phyloP scores from a whole-genome alignment of 2,113 vertebrate genomes.

The Alethe diademata region DNA sequence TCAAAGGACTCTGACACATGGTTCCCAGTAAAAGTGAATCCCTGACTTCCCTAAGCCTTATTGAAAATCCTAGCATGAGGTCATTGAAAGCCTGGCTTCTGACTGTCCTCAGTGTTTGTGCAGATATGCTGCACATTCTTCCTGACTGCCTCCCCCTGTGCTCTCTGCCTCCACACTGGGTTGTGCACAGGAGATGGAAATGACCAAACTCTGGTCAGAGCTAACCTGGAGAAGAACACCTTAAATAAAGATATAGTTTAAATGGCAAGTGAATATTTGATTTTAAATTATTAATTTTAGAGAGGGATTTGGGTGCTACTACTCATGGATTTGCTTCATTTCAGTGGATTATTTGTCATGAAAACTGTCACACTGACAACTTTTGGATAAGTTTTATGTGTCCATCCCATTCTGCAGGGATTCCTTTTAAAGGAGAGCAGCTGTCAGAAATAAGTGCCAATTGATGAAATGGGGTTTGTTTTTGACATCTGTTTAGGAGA shows the following conservation, averaged over 20 bases:
- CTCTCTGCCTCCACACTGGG: neutral
- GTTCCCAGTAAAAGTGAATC: neutral
- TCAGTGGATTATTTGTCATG: neutral
- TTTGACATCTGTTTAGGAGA: neutral
- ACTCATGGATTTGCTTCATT: neutral
- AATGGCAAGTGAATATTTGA: neutral
- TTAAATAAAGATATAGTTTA: neutral
- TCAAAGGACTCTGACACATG: neutral
- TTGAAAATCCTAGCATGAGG: neutral
- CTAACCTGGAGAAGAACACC: neutral
- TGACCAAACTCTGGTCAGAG: neutral
- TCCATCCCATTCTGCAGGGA: neutral
- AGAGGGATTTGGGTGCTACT: neutral
- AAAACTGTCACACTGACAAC: neutral
- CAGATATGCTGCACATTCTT: rapidly evolving
- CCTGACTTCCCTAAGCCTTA: neutral
- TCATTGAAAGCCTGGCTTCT: neutral
- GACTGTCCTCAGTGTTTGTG: neutral
- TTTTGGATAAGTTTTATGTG: neutral
- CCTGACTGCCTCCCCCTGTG: neutral
- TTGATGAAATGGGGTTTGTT: neutral
- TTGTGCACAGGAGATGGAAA: neutral
- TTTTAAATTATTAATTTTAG: neutral
- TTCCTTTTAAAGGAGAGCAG: neutral
- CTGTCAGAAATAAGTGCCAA: neutral